Base-by-base conservation (phyloP, 2,797 vertebrate species). In the Oophaga sylvatica region DNA sequence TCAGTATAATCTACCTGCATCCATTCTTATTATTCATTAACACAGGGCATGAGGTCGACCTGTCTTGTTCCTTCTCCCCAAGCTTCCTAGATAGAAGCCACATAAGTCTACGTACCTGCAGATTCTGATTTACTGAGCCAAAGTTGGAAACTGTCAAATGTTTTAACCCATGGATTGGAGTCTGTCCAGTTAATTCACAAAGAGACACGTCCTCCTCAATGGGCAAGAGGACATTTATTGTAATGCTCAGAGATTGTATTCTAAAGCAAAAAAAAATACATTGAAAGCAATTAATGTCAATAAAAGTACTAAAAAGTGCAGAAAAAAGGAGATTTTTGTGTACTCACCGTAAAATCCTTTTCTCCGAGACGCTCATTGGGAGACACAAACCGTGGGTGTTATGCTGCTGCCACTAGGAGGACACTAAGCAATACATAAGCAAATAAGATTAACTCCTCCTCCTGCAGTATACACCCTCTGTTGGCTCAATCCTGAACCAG, bases 161-260 rank as follows among this genome's bases (percentile, higher is more conserved):
- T 2, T 91, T 92, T 83, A 93, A 53, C 11, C 88, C 90, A 59
- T 96, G 94, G 59, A 94, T 93, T 90, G 95, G 94, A 90, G 96
- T 95, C 1, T 90, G 93, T 81, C 95, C 91, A 80, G 97, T 93
- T 0, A 91, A 93, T 79, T 94, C 93, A 1, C 94, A 93, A 68
- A 98, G 91, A 81, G 93, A 88, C 41, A 95, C 95, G 88, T 96
- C 94, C 53, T 89, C 62, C 48, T 86, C 68, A 57, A 82, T 82
- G n/a, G 88, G 84, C 53, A 89, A 92, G 9, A 97, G 94, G 81
- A 97, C 94, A 81, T 96, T 92, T 87, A 97, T 93, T 8, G 96
- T 96, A 0, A 92, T 91, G 57, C 94, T 95, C 79, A 99, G 92
- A 22, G 96, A 98, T 80, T 92, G 92, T 89, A 94, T 89, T 92